phyloP scores from a whole-genome alignment of 2,113 vertebrate species.

The Calidris pugnax region DNA sequence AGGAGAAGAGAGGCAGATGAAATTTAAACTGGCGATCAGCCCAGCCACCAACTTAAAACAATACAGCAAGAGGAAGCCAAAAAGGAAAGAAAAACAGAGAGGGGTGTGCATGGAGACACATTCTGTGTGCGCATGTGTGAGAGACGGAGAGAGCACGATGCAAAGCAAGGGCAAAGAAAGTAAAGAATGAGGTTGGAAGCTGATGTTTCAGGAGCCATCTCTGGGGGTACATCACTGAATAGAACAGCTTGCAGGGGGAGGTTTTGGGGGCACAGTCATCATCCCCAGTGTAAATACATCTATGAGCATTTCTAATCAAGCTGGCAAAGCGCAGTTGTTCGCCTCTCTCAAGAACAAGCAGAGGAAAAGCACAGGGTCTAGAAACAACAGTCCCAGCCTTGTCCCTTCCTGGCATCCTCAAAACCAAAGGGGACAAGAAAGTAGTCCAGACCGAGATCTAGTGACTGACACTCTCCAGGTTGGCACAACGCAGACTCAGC shows the following conservation, averaged over 20 bases:
- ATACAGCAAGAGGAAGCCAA: slow-evolving; percentile 62
- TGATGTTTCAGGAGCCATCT: not conserved
- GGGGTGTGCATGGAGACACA: not conserved
- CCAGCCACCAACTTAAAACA: slow-evolving; percentile 71
- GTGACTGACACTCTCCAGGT: not conserved
- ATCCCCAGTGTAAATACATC: not conserved
- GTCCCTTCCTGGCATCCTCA: not conserved
- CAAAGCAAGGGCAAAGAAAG: not conserved
- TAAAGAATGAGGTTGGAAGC: not conserved
- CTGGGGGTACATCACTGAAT: not conserved
- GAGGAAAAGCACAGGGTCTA: not conserved
- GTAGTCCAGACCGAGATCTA: not conserved
- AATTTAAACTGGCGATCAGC: slow-evolving; percentile 61
- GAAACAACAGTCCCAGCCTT: not conserved
- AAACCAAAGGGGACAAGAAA: not conserved
- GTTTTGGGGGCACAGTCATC: not conserved
- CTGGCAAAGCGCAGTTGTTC: not conserved
- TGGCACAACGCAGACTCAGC: not conserved
- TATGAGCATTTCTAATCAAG: not conserved
- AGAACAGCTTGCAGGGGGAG: not conserved
- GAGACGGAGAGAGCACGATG: accelerated
- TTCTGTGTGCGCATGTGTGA: not conserved
- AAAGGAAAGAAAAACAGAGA: slow-evolving; percentile 50
- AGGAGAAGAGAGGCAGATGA: slow-evolving; percentile 44
- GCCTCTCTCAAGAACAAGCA: not conserved